Conservation (phyloP, 2,113 vertebrate genomes). For the Turdus rufiventris region DNA sequence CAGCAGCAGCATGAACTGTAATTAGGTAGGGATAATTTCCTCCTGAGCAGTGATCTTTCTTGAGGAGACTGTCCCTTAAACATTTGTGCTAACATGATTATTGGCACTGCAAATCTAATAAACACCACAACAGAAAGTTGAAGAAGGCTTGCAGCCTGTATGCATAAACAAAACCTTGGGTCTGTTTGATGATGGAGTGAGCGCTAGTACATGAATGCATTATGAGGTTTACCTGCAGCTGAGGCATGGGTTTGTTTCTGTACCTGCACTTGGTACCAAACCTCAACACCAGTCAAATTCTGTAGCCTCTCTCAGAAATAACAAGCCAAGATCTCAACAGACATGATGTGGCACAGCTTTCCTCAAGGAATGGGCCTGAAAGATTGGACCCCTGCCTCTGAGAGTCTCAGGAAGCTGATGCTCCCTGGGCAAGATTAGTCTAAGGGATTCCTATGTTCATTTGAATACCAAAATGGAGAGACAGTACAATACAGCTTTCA, state of each 20-base stretch:
- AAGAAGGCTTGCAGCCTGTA: background rate
- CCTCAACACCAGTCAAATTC: background rate
- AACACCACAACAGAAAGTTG: background rate
- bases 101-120: constrained; percentile 13
- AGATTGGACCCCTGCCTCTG: background rate
- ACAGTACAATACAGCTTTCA: background rate
- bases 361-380: background rate
- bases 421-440: background rate
- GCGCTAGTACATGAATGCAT: background rate
- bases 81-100: constrained; percentile 7
- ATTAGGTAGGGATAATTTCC: constrained; percentile 7
- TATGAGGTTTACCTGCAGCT: background rate
- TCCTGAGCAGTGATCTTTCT: background rate
- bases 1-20: background rate
- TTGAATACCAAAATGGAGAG: background rate
- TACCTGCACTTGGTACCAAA: background rate
- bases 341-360: fast-evolving
- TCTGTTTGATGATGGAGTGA: background rate
- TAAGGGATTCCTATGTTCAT: background rate
- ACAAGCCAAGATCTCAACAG: background rate
- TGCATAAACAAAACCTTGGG: background rate
- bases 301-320: background rate
- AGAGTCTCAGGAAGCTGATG: background rate
- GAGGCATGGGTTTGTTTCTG: background rate
- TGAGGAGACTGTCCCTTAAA: background rate